phyloP scores from a whole-genome alignment of 1,140 invertebrate species.

The Hydropsyche tenuis region DNA sequence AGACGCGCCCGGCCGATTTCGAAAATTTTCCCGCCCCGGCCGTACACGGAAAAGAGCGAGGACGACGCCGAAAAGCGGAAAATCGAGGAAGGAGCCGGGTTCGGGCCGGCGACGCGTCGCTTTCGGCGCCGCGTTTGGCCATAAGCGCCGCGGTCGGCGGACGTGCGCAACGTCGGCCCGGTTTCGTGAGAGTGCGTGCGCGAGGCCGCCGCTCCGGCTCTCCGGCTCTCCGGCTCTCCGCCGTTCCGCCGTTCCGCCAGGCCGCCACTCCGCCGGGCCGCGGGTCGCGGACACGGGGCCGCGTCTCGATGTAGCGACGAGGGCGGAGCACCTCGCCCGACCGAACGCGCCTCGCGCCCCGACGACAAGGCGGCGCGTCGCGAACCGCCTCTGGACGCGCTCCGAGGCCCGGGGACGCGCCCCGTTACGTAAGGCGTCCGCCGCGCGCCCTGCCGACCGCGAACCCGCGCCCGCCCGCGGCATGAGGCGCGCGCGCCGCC shows the following conservation, averaged over 20 bases:
- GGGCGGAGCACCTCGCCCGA: neutral
- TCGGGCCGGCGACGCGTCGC: too few species aligned
- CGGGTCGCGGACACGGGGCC: neutral
- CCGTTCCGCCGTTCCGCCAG: neutral
- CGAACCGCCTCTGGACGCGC: neutral
- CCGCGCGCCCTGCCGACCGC: too few species aligned
- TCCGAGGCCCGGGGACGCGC: neutral
- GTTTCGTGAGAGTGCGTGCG: neutral
- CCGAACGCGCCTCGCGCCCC: too few species aligned
- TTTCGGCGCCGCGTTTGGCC: neutral
- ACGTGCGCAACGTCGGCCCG: neutral
- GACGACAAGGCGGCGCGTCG: neutral
- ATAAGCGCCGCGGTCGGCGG: neutral
- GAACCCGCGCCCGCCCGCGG: neutral
- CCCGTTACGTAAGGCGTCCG: neutral
- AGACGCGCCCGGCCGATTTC: neutral
- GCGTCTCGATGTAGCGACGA: neutral
- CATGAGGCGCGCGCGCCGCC: conserved; percentile 22
- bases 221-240: neutral
- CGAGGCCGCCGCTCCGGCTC: neutral
- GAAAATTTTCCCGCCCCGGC: too few species aligned
- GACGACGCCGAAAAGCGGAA: too few species aligned
- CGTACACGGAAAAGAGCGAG: neutral
- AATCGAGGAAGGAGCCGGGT: too few species aligned
- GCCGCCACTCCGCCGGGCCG: conserved; percentile 7